A percentile compares a stretch with the other conserved stretches of the same genome.
These are phyloP conservation scores for Sibirionetta formosa DNA, from an alignment of 2,797 vertebrate species.

Conservation along the genomic window DNA sequence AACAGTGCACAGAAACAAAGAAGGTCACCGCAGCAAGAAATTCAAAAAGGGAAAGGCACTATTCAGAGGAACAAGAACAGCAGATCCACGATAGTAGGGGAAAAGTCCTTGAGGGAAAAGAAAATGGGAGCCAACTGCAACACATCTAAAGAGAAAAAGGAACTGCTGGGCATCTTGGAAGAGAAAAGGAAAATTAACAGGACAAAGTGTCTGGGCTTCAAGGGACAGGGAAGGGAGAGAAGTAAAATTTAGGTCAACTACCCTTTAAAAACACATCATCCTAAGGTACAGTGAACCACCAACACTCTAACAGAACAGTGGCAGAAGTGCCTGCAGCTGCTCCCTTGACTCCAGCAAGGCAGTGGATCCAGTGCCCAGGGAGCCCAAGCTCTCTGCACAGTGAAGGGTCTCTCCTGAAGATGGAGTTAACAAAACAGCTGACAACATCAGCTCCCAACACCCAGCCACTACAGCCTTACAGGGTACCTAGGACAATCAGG, in stretches of 20 bases:
- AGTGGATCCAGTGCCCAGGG: not conserved
- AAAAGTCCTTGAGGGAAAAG: not conserved
- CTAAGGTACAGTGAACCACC: not conserved
- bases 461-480: not conserved
- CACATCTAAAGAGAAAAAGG: not conserved
- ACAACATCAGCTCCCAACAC: not conserved
- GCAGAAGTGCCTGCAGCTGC: not conserved
- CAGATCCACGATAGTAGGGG: accelerated
- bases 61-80: not conserved
- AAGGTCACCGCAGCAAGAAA: not conserved
- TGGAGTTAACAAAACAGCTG: not conserved
- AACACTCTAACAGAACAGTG: not conserved
- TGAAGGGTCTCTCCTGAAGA: accelerated
- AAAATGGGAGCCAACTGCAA: not conserved
- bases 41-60: accelerated
- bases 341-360: not conserved
- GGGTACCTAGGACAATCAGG: accelerated
- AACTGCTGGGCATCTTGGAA: not conserved
- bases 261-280: not conserved
- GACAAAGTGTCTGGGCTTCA: not conserved
- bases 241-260: not conserved
- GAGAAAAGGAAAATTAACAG: not conserved
- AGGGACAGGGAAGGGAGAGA: not conserved
- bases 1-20: not conserved
- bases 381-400: not conserved